Conservation (phyloP, 2,113 vertebrate genomes). For the Lophura nycthemera region DNA sequence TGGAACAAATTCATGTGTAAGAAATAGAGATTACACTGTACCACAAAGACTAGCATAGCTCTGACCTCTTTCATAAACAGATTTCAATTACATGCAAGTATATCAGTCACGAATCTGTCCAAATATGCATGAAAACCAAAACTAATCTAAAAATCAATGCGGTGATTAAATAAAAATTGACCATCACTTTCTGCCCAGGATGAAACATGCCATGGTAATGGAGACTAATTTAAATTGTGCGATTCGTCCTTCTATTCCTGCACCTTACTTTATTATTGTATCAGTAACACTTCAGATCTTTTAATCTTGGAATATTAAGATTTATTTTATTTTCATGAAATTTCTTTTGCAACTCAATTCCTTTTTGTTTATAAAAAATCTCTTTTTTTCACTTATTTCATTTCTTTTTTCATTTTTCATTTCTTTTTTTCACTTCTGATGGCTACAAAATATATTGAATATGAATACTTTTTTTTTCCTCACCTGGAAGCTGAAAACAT, state of each 20-base stretch:
- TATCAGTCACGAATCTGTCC: not conserved
- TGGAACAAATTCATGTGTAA: not conserved
- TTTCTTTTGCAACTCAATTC: not conserved
- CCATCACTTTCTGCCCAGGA: not conserved
- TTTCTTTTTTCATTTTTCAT: no score
- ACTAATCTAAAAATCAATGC: not conserved
- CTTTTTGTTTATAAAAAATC: not conserved
- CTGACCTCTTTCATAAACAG: not conserved
- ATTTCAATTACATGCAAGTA: not conserved
- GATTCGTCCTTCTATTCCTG: constrained; percentile 46
- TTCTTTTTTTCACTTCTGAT: not conserved
- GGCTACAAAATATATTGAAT: not conserved
- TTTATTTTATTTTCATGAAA: not conserved
- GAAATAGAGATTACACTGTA: not conserved
- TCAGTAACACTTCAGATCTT: not conserved
- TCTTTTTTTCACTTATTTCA: not conserved
- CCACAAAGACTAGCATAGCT: not conserved
- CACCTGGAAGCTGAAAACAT: not conserved
- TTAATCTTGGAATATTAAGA: not conserved
- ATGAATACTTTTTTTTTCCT: not conserved
- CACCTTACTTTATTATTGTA: constrained; percentile 27
- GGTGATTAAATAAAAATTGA: not conserved
- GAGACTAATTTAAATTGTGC: not conserved
- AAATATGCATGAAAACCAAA: not conserved
- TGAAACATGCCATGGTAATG: not conserved